Conservation (phyloP, 2,888 invertebrate species). For the Arrhopalites spinosus region DNA sequence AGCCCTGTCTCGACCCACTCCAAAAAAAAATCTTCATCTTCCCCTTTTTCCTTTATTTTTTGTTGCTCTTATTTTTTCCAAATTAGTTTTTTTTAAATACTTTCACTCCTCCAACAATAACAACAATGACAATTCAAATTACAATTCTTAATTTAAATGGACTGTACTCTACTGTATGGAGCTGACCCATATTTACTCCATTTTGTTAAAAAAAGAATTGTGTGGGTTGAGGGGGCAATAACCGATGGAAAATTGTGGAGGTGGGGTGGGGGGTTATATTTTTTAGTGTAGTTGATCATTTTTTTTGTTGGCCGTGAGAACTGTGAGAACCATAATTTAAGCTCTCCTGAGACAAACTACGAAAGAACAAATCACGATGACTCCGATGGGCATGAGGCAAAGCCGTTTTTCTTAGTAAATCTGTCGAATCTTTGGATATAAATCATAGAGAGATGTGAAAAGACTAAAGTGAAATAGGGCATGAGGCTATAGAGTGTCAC, state of each 20-base stretch:
- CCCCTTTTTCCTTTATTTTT: no score
- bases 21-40: no score
- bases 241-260: not conserved
- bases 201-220: no score
- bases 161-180: no score
- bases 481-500: not conserved
- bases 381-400: not conserved
- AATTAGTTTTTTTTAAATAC: no score
- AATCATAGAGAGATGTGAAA: constrained; percentile 2
- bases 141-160: no score
- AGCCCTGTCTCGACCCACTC: not conserved
- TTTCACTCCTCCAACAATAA: no score
- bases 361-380: not conserved
- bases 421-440: not conserved
- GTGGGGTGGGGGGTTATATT: not conserved
- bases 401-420: not conserved
- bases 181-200: no score
- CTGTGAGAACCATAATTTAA: not conserved
- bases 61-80: no score
- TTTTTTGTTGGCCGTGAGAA: no score
- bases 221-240: not conserved
- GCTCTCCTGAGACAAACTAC: not conserved
- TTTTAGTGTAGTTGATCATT: no score
- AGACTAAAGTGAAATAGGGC: not conserved
- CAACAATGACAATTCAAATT: no score